Evolutionary conservation across 2,888 invertebrate species (phyloP).

Genomic region (Drosophila barbarae): DNA sequence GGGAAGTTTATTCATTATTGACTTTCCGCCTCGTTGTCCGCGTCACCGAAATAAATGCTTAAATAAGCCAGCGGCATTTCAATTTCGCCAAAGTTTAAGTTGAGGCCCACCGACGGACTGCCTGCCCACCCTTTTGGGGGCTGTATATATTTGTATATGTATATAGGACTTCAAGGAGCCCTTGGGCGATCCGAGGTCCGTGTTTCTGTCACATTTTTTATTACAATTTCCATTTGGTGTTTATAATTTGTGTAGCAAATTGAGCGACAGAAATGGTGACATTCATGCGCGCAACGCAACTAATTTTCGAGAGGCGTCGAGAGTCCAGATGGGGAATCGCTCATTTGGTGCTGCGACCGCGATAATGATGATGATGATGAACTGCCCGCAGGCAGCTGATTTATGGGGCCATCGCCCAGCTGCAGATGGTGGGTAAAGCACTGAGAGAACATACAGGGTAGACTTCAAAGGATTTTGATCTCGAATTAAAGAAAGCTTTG

Average conservation of each 20-base stretch:
- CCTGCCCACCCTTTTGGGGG: conserved; percentile 7
- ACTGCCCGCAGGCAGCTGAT: conserved; percentile 65
- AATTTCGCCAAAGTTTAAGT: conserved; percentile 53
- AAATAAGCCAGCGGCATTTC: conserved; percentile 68
- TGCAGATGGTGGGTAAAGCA: conserved; percentile 1
- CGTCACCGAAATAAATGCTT: conserved; percentile 55
- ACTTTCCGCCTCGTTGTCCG: conserved; percentile 51
- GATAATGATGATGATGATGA: conserved; percentile 54
- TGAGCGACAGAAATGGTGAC: conserved; percentile 59
- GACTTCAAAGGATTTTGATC: neutral
- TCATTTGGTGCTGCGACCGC: conserved; percentile 34
- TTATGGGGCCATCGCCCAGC: conserved; percentile 44
- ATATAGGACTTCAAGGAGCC: neutral
- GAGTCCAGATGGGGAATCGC: conserved; percentile 53
- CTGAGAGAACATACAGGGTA: neutral
- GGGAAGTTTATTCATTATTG: conserved; percentile 62
- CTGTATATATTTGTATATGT: neutral
- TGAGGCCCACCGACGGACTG: conserved; percentile 5
- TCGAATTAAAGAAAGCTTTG: neutral
- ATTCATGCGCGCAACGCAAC: conserved; percentile 55
- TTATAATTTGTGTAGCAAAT: conserved; percentile 70
- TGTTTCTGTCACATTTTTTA: conserved; percentile 39
- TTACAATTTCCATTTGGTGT: conserved; percentile 62
- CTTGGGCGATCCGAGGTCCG: conserved; percentile 14
- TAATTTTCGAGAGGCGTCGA: conserved; percentile 42